Conservation (phyloP, 2,888 invertebrate species). For the Aleiodes testaceus region DNA sequence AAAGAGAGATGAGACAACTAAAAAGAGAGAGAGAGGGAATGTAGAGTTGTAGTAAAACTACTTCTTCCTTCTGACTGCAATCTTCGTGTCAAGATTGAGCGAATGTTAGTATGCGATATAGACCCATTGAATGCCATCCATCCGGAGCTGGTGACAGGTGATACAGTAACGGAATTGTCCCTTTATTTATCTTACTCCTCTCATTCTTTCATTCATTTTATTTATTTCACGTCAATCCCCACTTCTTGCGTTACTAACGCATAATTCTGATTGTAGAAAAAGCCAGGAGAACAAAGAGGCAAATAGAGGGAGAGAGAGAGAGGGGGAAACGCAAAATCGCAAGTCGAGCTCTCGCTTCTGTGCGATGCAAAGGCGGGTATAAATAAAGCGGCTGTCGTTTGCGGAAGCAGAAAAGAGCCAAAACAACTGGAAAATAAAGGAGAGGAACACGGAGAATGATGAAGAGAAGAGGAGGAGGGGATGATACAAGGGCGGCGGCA, state of each 20-base stretch:
- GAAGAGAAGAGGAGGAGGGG: constrained; percentile 57
- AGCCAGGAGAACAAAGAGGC: neutral
- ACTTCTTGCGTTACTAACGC: constrained; percentile 3
- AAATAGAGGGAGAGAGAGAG: constrained; percentile 9
- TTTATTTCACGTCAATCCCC: neutral
- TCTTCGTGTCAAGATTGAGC: constrained; percentile 29
- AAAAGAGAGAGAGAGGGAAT: constrained; percentile 14
- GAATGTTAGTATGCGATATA: constrained; percentile 57
- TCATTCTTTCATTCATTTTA: constrained; percentile 16
- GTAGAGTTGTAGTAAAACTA: constrained; percentile 13
- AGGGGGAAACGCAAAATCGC: constrained; percentile 53
- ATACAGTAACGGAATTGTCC: constrained; percentile 60
- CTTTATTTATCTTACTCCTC: constrained; percentile 29
- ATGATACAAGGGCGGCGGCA: constrained; percentile 27
- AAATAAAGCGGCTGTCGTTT: constrained; percentile 73
- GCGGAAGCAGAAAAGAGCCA: constrained; percentile 73
- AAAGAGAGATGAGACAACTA: too few species aligned
- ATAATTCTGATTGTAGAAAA: constrained; percentile 15
- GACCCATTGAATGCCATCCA: constrained; percentile 58
- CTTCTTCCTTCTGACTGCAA: neutral
- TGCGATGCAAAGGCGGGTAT: constrained; percentile 72
- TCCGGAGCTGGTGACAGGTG: constrained; percentile 64
- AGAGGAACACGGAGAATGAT: constrained; percentile 64
- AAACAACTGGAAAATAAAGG: constrained; percentile 69
- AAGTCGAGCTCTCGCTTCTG: constrained; percentile 63